A percentile compares a stretch with the other conserved stretches of the same genome.
Evolutionary conservation across 2,888 invertebrate genomes (phyloP).

Genomic region (Eupithecia insigniata): DNA sequence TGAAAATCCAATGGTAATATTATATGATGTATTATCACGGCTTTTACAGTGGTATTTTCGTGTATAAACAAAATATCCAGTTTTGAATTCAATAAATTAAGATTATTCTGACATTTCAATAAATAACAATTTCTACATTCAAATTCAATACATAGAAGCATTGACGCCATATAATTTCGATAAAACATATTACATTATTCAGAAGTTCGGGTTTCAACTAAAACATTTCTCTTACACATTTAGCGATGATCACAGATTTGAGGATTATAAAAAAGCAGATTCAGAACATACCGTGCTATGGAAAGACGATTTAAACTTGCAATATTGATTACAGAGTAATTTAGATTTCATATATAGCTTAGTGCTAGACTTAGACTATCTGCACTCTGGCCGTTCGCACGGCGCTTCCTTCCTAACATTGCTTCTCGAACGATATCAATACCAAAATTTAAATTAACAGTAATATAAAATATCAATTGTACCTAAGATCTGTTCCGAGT

Average conservation of each 20-base stretch:
- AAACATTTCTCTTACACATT: conserved; percentile 80
- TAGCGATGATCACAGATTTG: conserved; percentile 84
- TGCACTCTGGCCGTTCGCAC: conserved; percentile 74
- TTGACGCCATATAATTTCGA: conserved; percentile 74
- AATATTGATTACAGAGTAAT: conserved; percentile 83
- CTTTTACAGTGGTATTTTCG: conserved; percentile 83
- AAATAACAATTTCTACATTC: conserved; percentile 81
- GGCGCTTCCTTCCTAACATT: conserved; percentile 76
- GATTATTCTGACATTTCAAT: conserved; percentile 79
- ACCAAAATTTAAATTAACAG: conserved; percentile 83
- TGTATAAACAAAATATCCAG: conserved; percentile 83
- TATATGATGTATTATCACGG: conserved; percentile 84
- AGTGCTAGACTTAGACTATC: conserved; percentile 80
- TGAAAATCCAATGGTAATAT: conserved; percentile 77
- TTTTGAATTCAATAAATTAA: conserved; percentile 82
- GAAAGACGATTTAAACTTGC: conserved; percentile 80
- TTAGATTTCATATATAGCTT: conserved; percentile 82
- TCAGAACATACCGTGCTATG: conserved; percentile 83
- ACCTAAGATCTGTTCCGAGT: conserved; percentile 83
- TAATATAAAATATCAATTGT: conserved; percentile 84
- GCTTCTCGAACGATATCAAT: conserved; percentile 81
- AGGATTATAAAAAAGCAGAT: conserved; percentile 83
- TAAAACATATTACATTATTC: conserved; percentile 63
- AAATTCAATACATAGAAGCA: conserved; percentile 66
- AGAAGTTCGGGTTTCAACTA: conserved; percentile 70